A percentile compares a stretch with the other conserved stretches of the same genome.
These are phyloP conservation scores for Anolis apletophallus DNA, from an alignment of 2,797 vertebrate genomes.

Conservation along the genomic window DNA sequence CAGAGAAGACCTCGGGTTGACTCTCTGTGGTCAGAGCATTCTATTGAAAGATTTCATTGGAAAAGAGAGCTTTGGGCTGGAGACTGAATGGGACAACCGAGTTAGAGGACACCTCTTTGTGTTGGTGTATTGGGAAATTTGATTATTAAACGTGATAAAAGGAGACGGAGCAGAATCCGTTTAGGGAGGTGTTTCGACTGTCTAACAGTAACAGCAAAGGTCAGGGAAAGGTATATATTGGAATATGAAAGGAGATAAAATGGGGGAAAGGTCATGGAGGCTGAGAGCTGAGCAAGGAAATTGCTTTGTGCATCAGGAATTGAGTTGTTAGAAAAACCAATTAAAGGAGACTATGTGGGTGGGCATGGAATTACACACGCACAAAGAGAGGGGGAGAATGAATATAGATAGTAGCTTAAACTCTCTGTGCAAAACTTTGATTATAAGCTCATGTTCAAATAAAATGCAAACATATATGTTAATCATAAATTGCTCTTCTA, in stretches of 20 bases:
- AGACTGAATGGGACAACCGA: not conserved
- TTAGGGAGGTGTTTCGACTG: not conserved
- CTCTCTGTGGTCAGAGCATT: not conserved
- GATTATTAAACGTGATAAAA: slow-evolving; percentile 29
- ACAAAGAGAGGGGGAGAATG: not conserved
- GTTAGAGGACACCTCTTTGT: not conserved
- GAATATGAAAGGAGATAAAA: slow-evolving; percentile 17
- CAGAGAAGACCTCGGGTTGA: not conserved
- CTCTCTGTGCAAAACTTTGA: not conserved
- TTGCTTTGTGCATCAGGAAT: not conserved
- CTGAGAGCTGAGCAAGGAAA: not conserved
- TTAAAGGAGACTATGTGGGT: slow-evolving; percentile 7
- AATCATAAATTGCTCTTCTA: slow-evolving; percentile 18
- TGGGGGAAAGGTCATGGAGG: slow-evolving; percentile 19
- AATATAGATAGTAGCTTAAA: not conserved
- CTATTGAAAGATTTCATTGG: not conserved
- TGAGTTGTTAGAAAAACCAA: slow-evolving; percentile 34
- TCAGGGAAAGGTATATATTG: not conserved
- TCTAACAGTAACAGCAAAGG: not conserved
- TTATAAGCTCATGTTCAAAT: slow-evolving; percentile 3
- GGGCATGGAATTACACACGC: not conserved
- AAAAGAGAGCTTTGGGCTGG: not conserved
- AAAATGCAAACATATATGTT: slow-evolving; percentile 15
- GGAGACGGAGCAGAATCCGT: not conserved
- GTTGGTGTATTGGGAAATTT: not conserved